Base-by-base conservation (phyloP, 23 tunicate genomes). In the Halocynthia aurantium region DNA sequence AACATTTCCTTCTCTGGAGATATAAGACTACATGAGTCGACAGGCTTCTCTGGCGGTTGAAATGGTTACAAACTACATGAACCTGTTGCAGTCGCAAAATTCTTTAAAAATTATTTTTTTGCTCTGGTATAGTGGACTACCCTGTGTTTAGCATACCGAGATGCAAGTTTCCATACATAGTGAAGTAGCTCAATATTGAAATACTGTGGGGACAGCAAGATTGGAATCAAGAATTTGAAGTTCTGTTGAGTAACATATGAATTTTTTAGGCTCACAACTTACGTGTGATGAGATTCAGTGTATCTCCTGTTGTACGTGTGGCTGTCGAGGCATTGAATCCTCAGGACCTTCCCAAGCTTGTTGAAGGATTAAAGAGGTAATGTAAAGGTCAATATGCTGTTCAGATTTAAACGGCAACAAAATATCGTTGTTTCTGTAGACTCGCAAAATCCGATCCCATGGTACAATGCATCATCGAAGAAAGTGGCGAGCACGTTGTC, bases 291-390 rank as follows among this genome's bases (percentile, higher is more conserved):
- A 94, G 89, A 73, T 94, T 94, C 85, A 81, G 88, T 85, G 99
- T 94, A 17, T 94, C 99, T 12, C 99, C 99, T 57, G 99, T 94
- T 20, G 99, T 94, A 51, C 86, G 99, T 55, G 99, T 94, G 5
- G 99, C 99, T 13, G 99, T 94, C 49, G 95, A 94, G 62, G 94
- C 90, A 62, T 88, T 88, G 75, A 94, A 94, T 63, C 91, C 99
- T 53, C 52, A 84, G 40, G 99, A 94, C 64, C 81, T 94, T 44
- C 99, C 99, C 58, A 94, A 94, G 52, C 85, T 94, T 19, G 99
- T 94, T 22, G 99, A 94, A 94, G 99, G 99, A 10, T 75, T 93
- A 53, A 92, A 92, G 69, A 67, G 98, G 91, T 90, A 61, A 70
- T 57, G 13, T 5, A 81, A 73, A 15, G 81, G 81, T 79, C n/a